phyloP scores from a whole-genome alignment of 23 tunicate species.

The Trididemnum clinides region DNA sequence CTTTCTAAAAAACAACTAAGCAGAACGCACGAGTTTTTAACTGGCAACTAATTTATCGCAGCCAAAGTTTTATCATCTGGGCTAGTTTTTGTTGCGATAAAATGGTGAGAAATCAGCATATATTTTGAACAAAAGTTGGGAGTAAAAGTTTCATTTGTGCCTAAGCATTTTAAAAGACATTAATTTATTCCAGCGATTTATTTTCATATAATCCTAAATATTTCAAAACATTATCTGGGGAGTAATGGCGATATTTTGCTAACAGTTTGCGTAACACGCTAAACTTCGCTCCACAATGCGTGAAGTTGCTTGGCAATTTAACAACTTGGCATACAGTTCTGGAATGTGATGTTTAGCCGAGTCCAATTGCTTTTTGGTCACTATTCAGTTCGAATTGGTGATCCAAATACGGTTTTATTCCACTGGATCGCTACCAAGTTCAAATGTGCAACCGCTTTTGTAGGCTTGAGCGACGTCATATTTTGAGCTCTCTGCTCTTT shows the following conservation, averaged over 20 bases:
- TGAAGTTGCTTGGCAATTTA: not conserved
- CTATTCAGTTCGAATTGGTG: too few relatives aligned
- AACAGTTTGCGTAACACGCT: too few relatives aligned
- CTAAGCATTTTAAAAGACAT: not conserved
- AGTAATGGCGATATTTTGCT: not conserved
- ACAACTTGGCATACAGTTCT: not conserved
- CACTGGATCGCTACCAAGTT: too few relatives aligned
- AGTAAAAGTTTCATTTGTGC: not conserved
- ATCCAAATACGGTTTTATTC: too few relatives aligned
- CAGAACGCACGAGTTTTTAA: too few relatives aligned
- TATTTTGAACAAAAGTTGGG: not conserved
- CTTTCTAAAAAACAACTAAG: too few relatives aligned
- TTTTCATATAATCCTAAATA: not conserved
- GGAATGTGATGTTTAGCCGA: too few relatives aligned
- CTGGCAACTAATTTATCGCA: too few relatives aligned
- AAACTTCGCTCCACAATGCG: not conserved
- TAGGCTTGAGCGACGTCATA: too few relatives aligned
- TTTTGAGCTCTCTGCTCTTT: too few relatives aligned
- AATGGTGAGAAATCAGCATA: not conserved
- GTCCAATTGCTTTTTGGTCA: too few relatives aligned
- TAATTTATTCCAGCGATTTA: not conserved
- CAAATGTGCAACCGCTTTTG: too few relatives aligned
- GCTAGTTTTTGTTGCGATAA: not conserved
- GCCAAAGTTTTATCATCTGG: not conserved
- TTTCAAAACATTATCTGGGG: not conserved